These are phyloP conservation scores for Hypsopygia costalis DNA, from an alignment of 2,888 invertebrate genomes.

Conservation along the genomic window DNA sequence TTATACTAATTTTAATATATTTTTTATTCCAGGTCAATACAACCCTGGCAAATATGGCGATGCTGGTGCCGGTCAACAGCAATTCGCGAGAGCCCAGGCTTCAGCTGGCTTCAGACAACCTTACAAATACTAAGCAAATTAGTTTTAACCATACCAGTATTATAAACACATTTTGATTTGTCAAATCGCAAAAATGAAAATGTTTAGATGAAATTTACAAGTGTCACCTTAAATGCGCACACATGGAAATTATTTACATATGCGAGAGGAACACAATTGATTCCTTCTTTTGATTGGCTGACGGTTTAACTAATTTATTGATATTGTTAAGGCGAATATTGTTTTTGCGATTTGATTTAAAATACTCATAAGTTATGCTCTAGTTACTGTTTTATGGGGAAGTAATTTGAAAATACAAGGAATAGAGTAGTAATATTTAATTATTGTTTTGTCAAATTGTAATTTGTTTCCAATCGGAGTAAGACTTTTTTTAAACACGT, in stretches of 20 bases:
- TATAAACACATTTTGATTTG: not conserved
- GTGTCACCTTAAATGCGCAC: slow-evolving; percentile 5
- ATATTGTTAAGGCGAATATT: slow-evolving; percentile 3
- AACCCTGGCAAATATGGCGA: slow-evolving; percentile 66
- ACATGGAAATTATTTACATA: not conserved
- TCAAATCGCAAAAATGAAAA: slow-evolving; percentile 2
- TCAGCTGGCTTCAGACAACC: slow-evolving; percentile 57
- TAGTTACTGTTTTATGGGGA: not conserved
- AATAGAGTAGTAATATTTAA: too few species aligned
- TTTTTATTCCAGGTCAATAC: slow-evolving; percentile 62
- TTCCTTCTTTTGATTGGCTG: not conserved
- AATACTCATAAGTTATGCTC: not conserved
- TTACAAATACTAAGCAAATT: slow-evolving; percentile 57
- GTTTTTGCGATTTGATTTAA: slow-evolving; percentile 1
- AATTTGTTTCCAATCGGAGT: too few species aligned
- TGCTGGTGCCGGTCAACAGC: slow-evolving; percentile 40
- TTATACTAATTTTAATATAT: not conserved
- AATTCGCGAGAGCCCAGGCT: slow-evolving; percentile 52
- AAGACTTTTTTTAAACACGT: too few species aligned
- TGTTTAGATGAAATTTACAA: not conserved
- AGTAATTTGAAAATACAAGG: too few species aligned
- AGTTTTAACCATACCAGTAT: slow-evolving; percentile 19
- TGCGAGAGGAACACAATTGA: not conserved
- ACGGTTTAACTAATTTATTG: not conserved
- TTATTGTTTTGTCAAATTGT: too few species aligned